These are phyloP conservation scores for Sipha flava DNA, from an alignment of 1,140 invertebrate species.

Conservation along the genomic window DNA sequence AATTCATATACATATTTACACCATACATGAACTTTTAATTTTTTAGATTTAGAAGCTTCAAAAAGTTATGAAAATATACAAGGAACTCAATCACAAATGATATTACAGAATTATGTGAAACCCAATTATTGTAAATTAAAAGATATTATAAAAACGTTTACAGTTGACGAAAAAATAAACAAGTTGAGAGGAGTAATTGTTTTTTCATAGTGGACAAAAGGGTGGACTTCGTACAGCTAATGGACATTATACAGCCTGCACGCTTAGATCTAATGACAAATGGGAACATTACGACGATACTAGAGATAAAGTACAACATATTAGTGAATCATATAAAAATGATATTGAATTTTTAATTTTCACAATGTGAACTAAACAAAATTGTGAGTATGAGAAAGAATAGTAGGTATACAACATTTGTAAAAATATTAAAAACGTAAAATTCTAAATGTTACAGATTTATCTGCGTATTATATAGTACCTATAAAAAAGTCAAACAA, in stretches of 20 bases:
- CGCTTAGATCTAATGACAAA: neutral
- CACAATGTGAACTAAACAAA: too few relatives aligned
- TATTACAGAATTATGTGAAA: neutral
- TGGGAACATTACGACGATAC: neutral
- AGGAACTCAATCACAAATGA: neutral
- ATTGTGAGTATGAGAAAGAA: too few relatives aligned
- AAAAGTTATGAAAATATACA: neutral
- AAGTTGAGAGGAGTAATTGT: neutral
- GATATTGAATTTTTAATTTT: neutral
- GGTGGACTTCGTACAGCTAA: neutral
- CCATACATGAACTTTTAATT: too few relatives aligned
- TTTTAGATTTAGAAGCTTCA: neutral
- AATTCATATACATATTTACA: too few relatives aligned
- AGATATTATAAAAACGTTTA: neutral
- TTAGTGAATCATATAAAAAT: neutral
- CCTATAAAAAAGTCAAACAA: too few relatives aligned
- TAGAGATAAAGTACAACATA: neutral
- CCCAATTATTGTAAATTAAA: neutral
- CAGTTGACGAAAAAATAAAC: neutral
- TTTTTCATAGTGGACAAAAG: neutral
- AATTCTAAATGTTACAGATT: too few relatives aligned
- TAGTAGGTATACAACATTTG: too few relatives aligned
- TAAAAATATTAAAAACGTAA: too few relatives aligned
- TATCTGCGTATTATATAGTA: too few relatives aligned
- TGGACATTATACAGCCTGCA: neutral